Evolutionary conservation across 2,797 vertebrate genomes (phyloP).

Genomic region (Chromis chromis): DNA sequence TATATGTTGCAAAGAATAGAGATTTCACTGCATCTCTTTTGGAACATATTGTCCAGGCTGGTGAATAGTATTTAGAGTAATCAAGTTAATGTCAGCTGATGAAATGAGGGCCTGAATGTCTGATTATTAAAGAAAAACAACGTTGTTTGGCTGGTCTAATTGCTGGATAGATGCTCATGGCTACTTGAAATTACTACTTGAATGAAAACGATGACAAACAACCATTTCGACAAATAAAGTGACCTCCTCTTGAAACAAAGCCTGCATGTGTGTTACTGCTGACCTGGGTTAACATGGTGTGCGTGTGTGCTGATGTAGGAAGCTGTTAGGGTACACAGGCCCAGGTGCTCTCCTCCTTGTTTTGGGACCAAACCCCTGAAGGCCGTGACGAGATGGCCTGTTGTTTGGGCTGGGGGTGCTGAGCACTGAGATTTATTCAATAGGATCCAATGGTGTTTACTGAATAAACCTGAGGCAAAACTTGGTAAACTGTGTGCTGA

Average conservation of each 20-base stretch:
- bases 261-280: constrained; percentile 35
- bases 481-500: constrained; percentile 60
- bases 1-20: not conserved
- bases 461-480: constrained; percentile 58
- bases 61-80: not conserved
- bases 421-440: constrained; percentile 65
- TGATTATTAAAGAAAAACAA: constrained; percentile 11
- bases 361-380: constrained; percentile 61
- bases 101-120: not conserved
- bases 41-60: not conserved
- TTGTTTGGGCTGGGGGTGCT: constrained; percentile 67
- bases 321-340: constrained; percentile 57
- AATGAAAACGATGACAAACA: constrained; percentile 48
- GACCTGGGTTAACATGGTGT: constrained; percentile 44
- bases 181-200: constrained; percentile 14
- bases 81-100: constrained; percentile 3
- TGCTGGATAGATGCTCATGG: constrained; percentile 19
- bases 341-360: constrained; percentile 69
- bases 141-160: not conserved
- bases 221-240: constrained; percentile 55
- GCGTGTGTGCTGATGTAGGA: constrained; percentile 36
- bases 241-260: constrained; percentile 40
- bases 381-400: constrained; percentile 49
- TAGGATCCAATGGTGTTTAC: constrained; percentile 68
- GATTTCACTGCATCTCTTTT: not conserved